Base-by-base conservation (phyloP, 2,113 vertebrate genomes). In the Pungitius pungitius region DNA sequence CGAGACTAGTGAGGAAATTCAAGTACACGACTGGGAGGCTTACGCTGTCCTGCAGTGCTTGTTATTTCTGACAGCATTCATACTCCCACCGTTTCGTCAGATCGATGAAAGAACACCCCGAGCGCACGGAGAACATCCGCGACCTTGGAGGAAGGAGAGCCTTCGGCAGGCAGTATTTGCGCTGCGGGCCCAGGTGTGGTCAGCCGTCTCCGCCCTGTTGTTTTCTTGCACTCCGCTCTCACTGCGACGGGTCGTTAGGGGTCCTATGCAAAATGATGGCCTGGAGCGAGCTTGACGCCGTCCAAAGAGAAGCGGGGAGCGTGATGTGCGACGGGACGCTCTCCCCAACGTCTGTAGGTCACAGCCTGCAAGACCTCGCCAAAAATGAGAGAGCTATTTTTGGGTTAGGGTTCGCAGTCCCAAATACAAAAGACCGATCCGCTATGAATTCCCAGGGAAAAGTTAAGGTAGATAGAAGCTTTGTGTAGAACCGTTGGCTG, bases 161-260 rank as follows among this genome's bases (percentile, higher is more conserved):
- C 65, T n/a, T 20, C 15, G 45, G 54, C 55, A 30, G n/a, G 27
- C 61, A 37, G 39, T 78, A 49, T 78, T 73, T 81, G 35, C 60
- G 52, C 57, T 61, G 55, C 57, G 22, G n/a, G 6, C 35, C 15
- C 65, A 56, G 69, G 51, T 54, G 82, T 26, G 65, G 69, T 52
- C 55, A 55, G 56, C 40, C 24, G 43, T 69, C 15, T 74, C 37
- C 40, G 2, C 60, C 61, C 22, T 45, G 8, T 26, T 54, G 56
- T 67, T 22, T 69, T 13, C 15, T 18, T 14, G 27, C 12, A 18
- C 49, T 58, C 39, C 68, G 45, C 65, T 72, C 24, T 57, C 1
- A 3, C 7, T 14, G 30, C 17, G 11, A 58, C 37, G n/a, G 26
- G 26, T 55, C 7, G 2, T 55, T 26, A 37, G 9, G 9, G 52